These are phyloP conservation scores for Triops longicaudatus DNA, from an alignment of 1,140 invertebrate species.

Conservation along the genomic window DNA sequence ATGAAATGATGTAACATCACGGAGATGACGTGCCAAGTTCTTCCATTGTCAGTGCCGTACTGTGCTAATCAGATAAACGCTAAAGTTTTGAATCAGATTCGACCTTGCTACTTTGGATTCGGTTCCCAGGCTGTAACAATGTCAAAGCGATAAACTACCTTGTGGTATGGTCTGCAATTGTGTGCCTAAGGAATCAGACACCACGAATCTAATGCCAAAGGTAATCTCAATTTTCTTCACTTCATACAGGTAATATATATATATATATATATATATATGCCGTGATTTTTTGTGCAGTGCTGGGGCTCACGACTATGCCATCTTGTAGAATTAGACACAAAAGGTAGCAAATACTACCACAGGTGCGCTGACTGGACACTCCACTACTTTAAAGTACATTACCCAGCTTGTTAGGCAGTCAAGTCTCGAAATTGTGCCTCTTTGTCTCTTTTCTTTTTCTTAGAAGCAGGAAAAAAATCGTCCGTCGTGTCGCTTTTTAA, in stretches of 20 bases:
- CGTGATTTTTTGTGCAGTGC: not conserved
- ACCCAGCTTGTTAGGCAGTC: too few relatives aligned
- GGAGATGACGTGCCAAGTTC: not conserved
- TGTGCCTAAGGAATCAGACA: not conserved
- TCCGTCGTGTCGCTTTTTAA: not conserved
- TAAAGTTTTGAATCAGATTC: not conserved
- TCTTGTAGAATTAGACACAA: not conserved
- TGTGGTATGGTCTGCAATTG: not conserved
- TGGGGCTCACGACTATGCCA: not conserved
- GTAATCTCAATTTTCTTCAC: too few relatives aligned
- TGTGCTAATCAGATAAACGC: not conserved
- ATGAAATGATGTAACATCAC: not conserved
- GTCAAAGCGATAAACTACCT: not conserved
- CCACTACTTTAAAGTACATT: not conserved
- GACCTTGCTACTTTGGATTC: not conserved
- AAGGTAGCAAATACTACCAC: not conserved
- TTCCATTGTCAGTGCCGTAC: not conserved
- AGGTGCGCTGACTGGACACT: constrained; percentile 10
- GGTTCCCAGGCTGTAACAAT: not conserved
- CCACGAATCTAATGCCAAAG: too few relatives aligned
- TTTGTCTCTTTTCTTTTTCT: too few relatives aligned
- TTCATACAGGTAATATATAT: too few relatives aligned
- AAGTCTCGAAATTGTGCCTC: too few relatives aligned
- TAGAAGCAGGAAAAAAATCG: not conserved
- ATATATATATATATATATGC: too few relatives aligned